Evolutionary conservation across 2,113 vertebrate genomes (phyloP).

Genomic region (Rafetus swinhoei): DNA sequence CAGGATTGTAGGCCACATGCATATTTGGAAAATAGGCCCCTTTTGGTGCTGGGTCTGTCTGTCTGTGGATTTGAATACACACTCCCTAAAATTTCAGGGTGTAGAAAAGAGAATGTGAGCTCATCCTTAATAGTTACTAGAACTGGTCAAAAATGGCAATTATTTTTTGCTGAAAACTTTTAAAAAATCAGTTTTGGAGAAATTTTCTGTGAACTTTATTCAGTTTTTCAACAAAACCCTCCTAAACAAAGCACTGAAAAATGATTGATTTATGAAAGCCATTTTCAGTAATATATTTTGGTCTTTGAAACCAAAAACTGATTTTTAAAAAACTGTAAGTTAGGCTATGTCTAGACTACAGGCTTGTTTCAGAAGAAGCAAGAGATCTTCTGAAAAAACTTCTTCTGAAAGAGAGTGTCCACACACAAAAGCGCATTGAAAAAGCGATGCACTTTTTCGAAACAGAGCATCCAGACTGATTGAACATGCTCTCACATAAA

Average conservation of each 20-base stretch:
- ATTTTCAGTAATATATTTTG: not conserved
- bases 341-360: too few relatives aligned
- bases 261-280: too few relatives aligned
- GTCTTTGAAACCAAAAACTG: not conserved
- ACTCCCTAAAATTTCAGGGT: not conserved
- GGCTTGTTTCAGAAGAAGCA: too few relatives aligned
- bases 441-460: too few relatives aligned
- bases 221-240: not conserved
- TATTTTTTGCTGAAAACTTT: not conserved
- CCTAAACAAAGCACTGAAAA: not conserved
- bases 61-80: not conserved
- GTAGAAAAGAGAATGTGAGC: not conserved
- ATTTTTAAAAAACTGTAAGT: not conserved
- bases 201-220: not conserved
- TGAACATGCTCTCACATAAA: too few relatives aligned
- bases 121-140: not conserved
- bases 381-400: too few relatives aligned
- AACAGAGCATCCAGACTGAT: too few relatives aligned
- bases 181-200: not conserved
- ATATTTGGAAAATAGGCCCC: not conserved
- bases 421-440: too few relatives aligned
- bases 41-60: not conserved
- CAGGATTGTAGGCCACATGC: not conserved
- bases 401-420: too few relatives aligned
- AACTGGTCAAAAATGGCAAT: too few relatives aligned